These are phyloP conservation scores for Flexamia atlantica DNA, from an alignment of 2,888 invertebrate species.

Conservation along the genomic window DNA sequence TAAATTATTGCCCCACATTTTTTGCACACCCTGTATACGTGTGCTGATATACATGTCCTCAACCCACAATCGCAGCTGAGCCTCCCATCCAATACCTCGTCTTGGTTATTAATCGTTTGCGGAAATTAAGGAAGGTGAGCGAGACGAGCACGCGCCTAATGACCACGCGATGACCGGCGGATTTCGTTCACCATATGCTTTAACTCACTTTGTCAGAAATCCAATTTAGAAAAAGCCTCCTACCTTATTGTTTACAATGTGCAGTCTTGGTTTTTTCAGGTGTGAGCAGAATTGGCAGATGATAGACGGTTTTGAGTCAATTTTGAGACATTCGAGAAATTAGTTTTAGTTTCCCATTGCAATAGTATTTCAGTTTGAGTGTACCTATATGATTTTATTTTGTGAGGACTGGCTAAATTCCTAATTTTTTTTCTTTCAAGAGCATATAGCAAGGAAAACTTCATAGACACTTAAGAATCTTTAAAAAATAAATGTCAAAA, in stretches of 20 bases:
- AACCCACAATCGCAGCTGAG: neutral
- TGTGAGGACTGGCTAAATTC: too few relatives aligned
- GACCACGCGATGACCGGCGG: constrained; percentile 47
- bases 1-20: too few relatives aligned
- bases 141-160: neutral
- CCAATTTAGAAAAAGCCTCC: constrained; percentile 42
- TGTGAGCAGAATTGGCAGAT: neutral
- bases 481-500: too few relatives aligned
- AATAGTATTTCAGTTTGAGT: too few relatives aligned
- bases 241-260: constrained; percentile 6
- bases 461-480: too few relatives aligned
- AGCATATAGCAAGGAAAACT: too few relatives aligned
- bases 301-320: neutral
- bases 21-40: neutral
- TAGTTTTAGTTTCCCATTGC: too few relatives aligned
- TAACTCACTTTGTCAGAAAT: constrained; percentile 41
- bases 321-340: too few relatives aligned
- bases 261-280: constrained; percentile 28
- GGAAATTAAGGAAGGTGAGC: constrained; percentile 57
- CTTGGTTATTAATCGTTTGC: constrained; percentile 57
- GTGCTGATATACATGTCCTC: neutral
- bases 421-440: too few relatives aligned
- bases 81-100: constrained; percentile 1
- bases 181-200: constrained; percentile 55
- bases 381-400: too few relatives aligned